Conservation (phyloP, 1,140 invertebrate species). For the Parapsyche elsis region DNA sequence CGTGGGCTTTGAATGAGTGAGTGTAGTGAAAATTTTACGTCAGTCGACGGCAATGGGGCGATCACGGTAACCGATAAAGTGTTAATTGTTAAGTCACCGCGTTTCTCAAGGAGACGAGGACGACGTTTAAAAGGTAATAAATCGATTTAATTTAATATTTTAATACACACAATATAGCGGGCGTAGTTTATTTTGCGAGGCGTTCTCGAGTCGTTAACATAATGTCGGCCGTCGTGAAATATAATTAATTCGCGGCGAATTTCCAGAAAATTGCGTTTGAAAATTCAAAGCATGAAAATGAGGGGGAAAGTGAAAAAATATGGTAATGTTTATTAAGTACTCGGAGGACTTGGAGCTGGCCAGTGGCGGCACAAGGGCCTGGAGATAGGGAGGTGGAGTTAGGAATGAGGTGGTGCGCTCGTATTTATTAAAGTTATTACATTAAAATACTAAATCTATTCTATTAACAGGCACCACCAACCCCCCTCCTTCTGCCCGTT, state of each 20-base stretch:
- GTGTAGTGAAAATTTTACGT: too few relatives aligned
- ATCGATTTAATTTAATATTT: constrained; percentile 26
- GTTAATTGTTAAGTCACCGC: too few relatives aligned
- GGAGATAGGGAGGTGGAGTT: neutral
- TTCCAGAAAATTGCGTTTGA: constrained; percentile 36
- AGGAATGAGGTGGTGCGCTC: neutral
- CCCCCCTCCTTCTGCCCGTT: neutral
- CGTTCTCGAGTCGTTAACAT: constrained; percentile 3
- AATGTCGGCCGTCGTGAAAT: neutral
- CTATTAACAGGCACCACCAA: constrained; percentile 5
- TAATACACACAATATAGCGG: neutral
- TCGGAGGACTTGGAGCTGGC: neutral
- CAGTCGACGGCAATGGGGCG: neutral
- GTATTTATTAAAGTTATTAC: constrained; percentile 27
- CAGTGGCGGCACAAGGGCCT: neutral
- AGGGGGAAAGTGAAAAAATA: constrained; percentile 38
- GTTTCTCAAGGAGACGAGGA: too few relatives aligned
- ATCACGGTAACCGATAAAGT: too few relatives aligned
- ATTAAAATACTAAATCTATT: constrained; percentile 25
- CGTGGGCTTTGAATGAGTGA: too few relatives aligned
- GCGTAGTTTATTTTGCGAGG: neutral
- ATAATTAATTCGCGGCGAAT: constrained; percentile 30
- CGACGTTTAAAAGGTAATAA: constrained; percentile 5
- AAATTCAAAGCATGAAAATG: constrained; percentile 36
- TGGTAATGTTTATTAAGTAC: constrained; percentile 45